Conservation (phyloP, 2,888 invertebrate species). For the Athalia circularis region DNA sequence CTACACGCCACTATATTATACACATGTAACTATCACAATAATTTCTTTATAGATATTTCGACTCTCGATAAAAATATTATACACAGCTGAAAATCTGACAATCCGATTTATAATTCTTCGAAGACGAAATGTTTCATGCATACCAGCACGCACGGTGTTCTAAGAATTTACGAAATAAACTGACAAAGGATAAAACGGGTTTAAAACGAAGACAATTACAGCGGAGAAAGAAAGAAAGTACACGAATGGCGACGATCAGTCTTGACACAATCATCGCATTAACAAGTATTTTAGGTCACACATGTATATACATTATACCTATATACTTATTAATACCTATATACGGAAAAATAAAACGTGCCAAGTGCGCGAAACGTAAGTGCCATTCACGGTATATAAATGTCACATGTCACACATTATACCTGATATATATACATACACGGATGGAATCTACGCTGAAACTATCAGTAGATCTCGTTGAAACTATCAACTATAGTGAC, state of each 20-base stretch:
- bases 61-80: not conserved
- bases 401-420: not conserved
- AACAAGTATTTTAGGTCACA: not conserved
- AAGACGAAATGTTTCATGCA: no score
- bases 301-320: not conserved
- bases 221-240: not conserved
- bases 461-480: no score
- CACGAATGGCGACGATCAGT: not conserved
- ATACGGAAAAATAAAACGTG: constrained; percentile 6
- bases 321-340: constrained; percentile 4
- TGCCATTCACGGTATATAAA: not conserved
- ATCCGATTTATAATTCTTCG: no score
- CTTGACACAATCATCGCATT: constrained; percentile 13
- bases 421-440: not conserved
- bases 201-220: not conserved
- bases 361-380: constrained; percentile 4
- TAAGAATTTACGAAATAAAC: no score
- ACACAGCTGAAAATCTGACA: no score
- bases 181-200: not conserved
- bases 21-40: no score
- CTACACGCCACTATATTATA: not conserved
- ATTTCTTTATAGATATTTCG: not conserved
- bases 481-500: no score
- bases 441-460: not conserved
- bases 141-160: no score